These are phyloP conservation scores for Philypnodon macrostomus DNA, from an alignment of 2,797 vertebrate species.

Conservation along the genomic window DNA sequence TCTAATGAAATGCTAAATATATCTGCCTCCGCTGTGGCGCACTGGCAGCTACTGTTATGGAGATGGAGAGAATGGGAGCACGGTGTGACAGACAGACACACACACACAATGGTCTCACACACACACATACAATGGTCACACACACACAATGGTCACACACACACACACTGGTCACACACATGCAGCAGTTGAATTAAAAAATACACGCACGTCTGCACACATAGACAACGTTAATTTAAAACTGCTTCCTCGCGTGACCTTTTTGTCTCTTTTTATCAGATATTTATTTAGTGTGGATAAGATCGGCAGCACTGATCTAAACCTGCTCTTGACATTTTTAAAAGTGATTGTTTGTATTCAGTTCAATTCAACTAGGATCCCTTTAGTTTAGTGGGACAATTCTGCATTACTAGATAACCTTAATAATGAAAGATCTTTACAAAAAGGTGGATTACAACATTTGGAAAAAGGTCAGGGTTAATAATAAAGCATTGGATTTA, in stretches of 20 bases:
- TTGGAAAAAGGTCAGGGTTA: too few relatives aligned
- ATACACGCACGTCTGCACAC: constrained; percentile 15
- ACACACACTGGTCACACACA: constrained; percentile 13
- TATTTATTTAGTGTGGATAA: constrained; percentile 44
- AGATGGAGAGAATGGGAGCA: constrained; percentile 73
- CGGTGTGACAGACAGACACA: constrained; percentile 54
- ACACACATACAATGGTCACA: constrained; percentile 10
- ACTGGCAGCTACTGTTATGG: constrained; percentile 72
- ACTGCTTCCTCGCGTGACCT: constrained; percentile 53
- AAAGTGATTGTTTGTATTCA: constrained; percentile 60
- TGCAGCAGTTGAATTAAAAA: constrained; percentile 4
- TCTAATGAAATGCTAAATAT: constrained; percentile 81
- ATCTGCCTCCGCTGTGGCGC: constrained; percentile 66
- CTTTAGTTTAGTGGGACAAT: background rate
- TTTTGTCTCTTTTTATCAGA: constrained; percentile 66
- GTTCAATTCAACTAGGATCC: constrained; percentile 48
- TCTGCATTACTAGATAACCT: background rate
- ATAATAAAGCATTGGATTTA: too few relatives aligned
- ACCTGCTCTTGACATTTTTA: constrained; percentile 43
- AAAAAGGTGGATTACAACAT: too few relatives aligned
- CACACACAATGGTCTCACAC: background rate
- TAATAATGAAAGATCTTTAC: too few relatives aligned
- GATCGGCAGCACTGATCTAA: constrained; percentile 56
- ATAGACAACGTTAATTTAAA: constrained; percentile 53
- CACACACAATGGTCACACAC: constrained; percentile 1